Base-by-base conservation (phyloP, 1,140 invertebrate genomes). In the Drosophila micromelanica region DNA sequence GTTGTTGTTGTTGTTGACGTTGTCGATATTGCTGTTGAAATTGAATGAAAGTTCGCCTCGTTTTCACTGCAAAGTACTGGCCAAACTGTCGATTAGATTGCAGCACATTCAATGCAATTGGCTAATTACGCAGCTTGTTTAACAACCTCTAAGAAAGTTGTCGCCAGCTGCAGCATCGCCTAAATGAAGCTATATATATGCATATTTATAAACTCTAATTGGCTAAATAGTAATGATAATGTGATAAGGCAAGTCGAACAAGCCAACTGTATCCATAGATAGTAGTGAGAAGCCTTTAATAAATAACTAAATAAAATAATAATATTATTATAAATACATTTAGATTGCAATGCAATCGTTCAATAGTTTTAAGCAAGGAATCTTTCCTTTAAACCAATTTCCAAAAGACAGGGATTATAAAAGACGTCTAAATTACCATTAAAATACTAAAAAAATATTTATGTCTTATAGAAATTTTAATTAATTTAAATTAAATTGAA, bases 21-120 rank as follows among this genome's bases (percentile, higher is more conserved):
- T 60, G 64, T 60, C 61, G 38, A 54, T 68, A 55, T 61, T 57
- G 71, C 51, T 68, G 64, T 73, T 56, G 65, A 70, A 62, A 81
- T 67, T 70, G 82, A 86, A 87, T 75, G 81, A 86, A 86, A 87
- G 81, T 86, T 85, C 62, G 82, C 75, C 71, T 78, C 72, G 76
- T 78, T 89, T 87, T 89, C 76, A 76, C 82, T 73, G 57, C 72
- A 79, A 82, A 87, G 76, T 77, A 73, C 77, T 67, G 56, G 15
- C 51, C 45, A 54, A 74, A 76, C 65, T 38, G 68, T 54, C 55
- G 81, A 87, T 86, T 86, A 86, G 81, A 87, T 86, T 86, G 74
- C 63, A 63, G 68, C 49, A 71, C 72, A 51, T 11, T 9, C 42
- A 43, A 35, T 45, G 55, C 52, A 80, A 69, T 77, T 73, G 73